phyloP scores from a whole-genome alignment of 2,888 invertebrate species.

The Watsonalla binaria region DNA sequence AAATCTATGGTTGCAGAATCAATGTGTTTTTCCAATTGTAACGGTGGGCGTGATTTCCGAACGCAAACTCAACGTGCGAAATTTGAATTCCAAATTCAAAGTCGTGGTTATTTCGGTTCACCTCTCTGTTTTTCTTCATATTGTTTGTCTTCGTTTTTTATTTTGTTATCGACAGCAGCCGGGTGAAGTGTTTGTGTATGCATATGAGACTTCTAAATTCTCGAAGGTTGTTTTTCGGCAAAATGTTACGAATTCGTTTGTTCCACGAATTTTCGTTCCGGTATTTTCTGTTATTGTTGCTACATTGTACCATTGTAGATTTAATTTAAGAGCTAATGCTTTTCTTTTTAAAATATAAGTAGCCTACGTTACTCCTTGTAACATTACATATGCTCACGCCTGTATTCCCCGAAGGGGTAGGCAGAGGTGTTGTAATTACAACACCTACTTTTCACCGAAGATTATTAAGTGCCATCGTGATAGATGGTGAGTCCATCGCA shows the following conservation, averaged over 20 bases:
- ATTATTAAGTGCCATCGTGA: no score
- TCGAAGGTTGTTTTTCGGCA: background rate
- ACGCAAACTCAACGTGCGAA: constrained; percentile 60
- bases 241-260: background rate
- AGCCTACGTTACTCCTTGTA: no score
- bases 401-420: no score
- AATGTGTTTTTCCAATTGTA: background rate
- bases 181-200: constrained; percentile 57
- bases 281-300: no score
- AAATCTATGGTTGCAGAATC: constrained; percentile 6
- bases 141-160: constrained; percentile 71
- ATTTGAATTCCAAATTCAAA: constrained; percentile 78
- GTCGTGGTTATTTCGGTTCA: constrained; percentile 60
- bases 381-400: no score
- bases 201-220: constrained; percentile 29
- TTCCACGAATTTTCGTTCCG: background rate
- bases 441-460: no score
- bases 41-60: constrained; percentile 18
- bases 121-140: constrained; percentile 72
- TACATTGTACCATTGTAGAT: no score
- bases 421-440: no score
- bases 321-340: no score
- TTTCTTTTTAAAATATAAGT: no score
- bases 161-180: constrained; percentile 54
- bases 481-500: no score